Evolutionary conservation across 2,888 invertebrate species (phyloP).

Genomic region (Carabus problematicus): DNA sequence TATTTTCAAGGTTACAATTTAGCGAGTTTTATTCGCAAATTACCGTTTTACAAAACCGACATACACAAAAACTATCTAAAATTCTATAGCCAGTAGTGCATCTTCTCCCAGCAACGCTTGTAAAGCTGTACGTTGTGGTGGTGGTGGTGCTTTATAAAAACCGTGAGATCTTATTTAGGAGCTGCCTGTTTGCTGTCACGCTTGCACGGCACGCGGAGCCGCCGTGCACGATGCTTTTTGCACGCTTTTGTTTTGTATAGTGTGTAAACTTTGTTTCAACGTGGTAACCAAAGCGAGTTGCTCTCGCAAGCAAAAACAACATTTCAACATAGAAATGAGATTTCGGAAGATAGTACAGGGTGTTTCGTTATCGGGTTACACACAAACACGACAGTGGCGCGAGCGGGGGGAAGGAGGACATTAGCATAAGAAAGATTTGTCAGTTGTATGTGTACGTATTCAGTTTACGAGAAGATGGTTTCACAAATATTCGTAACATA

Average conservation of each 20-base stretch:
- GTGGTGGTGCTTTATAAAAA: slow-evolving; percentile 22
- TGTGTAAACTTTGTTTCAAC: slow-evolving; percentile 32
- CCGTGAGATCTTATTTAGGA: slow-evolving; percentile 33
- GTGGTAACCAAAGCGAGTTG: slow-evolving; percentile 1
- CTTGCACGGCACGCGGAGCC: slow-evolving; percentile 23
- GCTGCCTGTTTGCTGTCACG: slow-evolving; percentile 13
- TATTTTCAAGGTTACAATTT: slow-evolving; percentile 5
- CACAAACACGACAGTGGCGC: no score
- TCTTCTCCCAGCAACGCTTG: slow-evolving; percentile 18
- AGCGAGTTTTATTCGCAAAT: slow-evolving; percentile 23
- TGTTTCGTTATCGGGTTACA: neutral
- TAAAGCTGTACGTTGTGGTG: slow-evolving; percentile 1
- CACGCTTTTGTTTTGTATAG: slow-evolving; percentile 37
- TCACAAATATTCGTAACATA: no score
- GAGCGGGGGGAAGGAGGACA: no score
- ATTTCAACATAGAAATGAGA: slow-evolving; percentile 24
- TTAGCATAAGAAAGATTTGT: no score
- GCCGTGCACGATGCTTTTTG: slow-evolving; percentile 16
- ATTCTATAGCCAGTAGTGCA: slow-evolving; percentile 32
- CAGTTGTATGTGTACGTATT: no score
- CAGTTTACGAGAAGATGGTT: no score
- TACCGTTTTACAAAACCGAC: slow-evolving; percentile 22
- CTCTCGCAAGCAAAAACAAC: slow-evolving; percentile 27
- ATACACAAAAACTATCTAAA: slow-evolving; percentile 33
- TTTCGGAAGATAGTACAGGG: slow-evolving; percentile 19